Base-by-base conservation (phyloP, 23 tunicate species). In the Ascidia mentula region DNA sequence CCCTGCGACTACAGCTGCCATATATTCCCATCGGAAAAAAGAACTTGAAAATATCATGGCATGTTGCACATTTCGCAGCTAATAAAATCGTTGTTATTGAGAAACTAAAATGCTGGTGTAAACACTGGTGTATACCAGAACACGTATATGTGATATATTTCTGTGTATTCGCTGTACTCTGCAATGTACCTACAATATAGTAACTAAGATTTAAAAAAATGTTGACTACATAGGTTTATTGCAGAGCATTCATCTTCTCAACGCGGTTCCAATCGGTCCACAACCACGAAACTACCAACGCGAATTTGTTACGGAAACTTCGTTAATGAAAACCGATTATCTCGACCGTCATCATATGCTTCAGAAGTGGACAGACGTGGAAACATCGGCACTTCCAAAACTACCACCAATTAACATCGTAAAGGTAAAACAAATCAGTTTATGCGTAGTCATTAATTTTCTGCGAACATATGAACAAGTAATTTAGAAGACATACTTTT, bases 291-390 rank as follows among this genome's bases (percentile, higher is more conserved):
- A 60, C 60, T 74, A 53, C 40, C 0, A 60, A 30, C 80, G 79
- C 15, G 36, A 74, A 40, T 9, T 35, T 74, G 69, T 73, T 24
- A 84, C 81, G 8, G 80, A 84, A 31, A 84, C 84, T 37, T 86
- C 90, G 38, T 84, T 80, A 80, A 86, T 86, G 90, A 74, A 60
- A 73, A 79, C 90, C 12, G 90, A 86, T 60, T 86, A 86, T 60
- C 36, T 86, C 9, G 85, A 86, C 40, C 73, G 85, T 2, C 84
- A 86, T 73, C 80, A 60, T 36, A 35, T 77, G 32, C 73, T 86
- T 6, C 80, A 59, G 13, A 45, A 40, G n/a, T 86, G 90, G 90
- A 60, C 75, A 13, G 80, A 74, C 28, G 40, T 86, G 17, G 81
- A 86, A 59, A 84, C 74, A 15, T 84, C 85, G 31, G 53, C 73